Conservation (phyloP, 2,888 invertebrate species). For the Rotaria magnacalcarata region DNA sequence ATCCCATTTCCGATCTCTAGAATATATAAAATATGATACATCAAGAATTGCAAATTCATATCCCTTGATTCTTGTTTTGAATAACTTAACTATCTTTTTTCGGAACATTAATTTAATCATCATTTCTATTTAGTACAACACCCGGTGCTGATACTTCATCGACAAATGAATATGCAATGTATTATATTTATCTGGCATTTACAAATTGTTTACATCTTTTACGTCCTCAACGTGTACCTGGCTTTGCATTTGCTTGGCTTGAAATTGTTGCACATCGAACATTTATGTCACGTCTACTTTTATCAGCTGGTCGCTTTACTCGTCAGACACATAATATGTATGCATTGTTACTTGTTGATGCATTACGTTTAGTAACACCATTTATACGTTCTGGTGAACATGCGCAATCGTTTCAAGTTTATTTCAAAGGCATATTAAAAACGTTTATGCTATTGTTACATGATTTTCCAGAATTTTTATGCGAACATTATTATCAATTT, state of each 20-base stretch:
- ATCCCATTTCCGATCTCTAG: too few relatives aligned
- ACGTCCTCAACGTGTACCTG: slow-evolving; percentile 64
- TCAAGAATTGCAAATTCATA: too few relatives aligned
- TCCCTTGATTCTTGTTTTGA: too few relatives aligned
- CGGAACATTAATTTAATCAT: too few relatives aligned
- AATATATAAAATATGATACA: too few relatives aligned
- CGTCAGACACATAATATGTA: slow-evolving; percentile 68
- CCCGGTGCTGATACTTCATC: not conserved
- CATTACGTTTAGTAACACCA: slow-evolving; percentile 92
- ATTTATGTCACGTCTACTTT: slow-evolving; percentile 66
- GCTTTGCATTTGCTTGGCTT: slow-evolving; percentile 95
- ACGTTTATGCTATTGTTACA: slow-evolving; percentile 89
- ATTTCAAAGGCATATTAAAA: slow-evolving; percentile 88
- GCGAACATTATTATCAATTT: slow-evolving; percentile 97
- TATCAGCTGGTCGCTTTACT: not conserved
- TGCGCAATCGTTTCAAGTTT: slow-evolving; percentile 81
- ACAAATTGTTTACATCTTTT: slow-evolving; percentile 44
- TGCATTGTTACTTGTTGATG: slow-evolving; percentile 85
- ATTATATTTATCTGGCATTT: slow-evolving; percentile 40
- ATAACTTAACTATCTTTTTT: too few relatives aligned
- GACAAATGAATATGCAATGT: slow-evolving; percentile 38
- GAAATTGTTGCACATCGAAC: slow-evolving; percentile 93
- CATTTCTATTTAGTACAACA: not conserved
- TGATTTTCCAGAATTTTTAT: slow-evolving; percentile 97
- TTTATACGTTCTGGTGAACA: slow-evolving; percentile 93